phyloP scores from a whole-genome alignment of 2,797 vertebrate genomes.

The Mus minutoides region DNA sequence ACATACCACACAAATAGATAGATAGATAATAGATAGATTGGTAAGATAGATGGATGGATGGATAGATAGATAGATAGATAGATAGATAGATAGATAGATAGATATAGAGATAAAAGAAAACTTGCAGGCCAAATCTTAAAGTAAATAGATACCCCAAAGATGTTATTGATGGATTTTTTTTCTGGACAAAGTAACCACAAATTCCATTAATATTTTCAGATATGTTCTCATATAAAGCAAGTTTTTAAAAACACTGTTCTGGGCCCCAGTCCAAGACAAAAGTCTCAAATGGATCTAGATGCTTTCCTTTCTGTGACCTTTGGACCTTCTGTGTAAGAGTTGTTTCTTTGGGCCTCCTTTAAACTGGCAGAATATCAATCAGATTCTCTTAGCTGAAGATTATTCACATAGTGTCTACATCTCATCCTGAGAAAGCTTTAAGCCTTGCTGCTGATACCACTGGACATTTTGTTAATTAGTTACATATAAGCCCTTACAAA shows the following conservation, averaged over 20 bases:
- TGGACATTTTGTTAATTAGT: background rate
- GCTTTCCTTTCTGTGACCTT: background rate
- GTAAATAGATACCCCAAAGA: conserved; percentile 3
- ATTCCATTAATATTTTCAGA: conserved; percentile 35
- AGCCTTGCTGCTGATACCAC: background rate
- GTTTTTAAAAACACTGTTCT: background rate
- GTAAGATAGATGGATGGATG: background rate
- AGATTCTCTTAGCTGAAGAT: background rate
- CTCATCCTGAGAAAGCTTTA: background rate
- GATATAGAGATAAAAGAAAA: background rate
- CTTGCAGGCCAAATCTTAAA: background rate
- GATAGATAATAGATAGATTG: background rate
- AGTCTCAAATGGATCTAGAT: background rate
- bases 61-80: too few species aligned
- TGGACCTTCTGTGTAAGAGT: background rate
- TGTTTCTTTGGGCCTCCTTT: background rate
- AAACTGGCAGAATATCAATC: background rate
- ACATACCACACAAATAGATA: background rate
- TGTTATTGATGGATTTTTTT: background rate
- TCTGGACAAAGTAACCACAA: background rate
- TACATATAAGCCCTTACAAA: background rate
- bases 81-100: background rate
- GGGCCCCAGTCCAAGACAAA: background rate
- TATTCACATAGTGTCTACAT: background rate
- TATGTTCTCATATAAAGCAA: background rate